A percentile compares a stretch with the other conserved stretches of the same genome.
Evolutionary conservation across 2,113 vertebrate genomes (phyloP).

Genomic region (Hucho hucho): DNA sequence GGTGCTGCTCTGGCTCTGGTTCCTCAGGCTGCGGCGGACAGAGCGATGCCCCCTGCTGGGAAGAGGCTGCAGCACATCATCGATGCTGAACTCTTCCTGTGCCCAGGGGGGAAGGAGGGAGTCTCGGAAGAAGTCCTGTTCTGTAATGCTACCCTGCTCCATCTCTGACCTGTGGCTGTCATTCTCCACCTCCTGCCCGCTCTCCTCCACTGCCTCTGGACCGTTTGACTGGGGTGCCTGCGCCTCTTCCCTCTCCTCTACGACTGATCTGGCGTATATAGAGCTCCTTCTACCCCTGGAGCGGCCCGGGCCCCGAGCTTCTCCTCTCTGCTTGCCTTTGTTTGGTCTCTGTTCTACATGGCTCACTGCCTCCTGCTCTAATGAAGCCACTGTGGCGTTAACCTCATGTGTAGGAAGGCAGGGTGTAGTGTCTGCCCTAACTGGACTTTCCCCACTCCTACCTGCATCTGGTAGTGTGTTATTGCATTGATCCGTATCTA

Average conservation of each 20-base stretch:
- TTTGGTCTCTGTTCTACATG: too few species aligned
- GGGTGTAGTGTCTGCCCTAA: neutral
- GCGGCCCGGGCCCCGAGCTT: neutral
- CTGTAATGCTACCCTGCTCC: neutral
- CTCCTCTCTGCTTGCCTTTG: neutral
- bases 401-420: too few species aligned
- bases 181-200: neutral
- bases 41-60: slow-evolving; percentile 55
- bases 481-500: neutral
- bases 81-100: slow-evolving; percentile 67
- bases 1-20: slow-evolving; percentile 35
- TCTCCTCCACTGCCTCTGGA: neutral
- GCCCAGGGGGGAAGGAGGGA: slow-evolving; percentile 57
- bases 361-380: too few species aligned
- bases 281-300: slow-evolving; percentile 23
- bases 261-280: neutral
- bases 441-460: neutral
- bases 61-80: slow-evolving; percentile 68
- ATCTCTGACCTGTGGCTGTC: neutral
- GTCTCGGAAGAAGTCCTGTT: neutral
- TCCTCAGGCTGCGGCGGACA: slow-evolving; percentile 76
- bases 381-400: too few species aligned
- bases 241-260: neutral
- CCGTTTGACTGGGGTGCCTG: neutral
- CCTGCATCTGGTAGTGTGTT: neutral